A percentile compares a stretch with the other conserved stretches of the same genome.
Evolutionary conservation across 2,797 vertebrate genomes (phyloP).

Genomic region (Neosilurus hyrtlii): DNA sequence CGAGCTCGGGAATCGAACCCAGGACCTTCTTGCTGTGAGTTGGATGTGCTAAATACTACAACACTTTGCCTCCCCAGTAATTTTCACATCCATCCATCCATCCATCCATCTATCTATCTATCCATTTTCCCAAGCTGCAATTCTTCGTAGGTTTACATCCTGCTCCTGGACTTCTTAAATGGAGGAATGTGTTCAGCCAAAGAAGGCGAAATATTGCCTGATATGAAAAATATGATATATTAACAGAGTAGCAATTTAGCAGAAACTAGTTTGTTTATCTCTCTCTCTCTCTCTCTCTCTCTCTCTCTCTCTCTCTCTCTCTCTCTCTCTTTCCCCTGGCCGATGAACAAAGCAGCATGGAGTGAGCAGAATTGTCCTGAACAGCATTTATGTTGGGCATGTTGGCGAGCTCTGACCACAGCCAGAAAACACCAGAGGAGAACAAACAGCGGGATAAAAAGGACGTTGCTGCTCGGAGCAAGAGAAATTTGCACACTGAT

Average conservation of each 20-base stretch:
- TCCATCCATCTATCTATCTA: too few species aligned
- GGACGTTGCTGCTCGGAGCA: constrained; percentile 61
- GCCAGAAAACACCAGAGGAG: constrained; percentile 54
- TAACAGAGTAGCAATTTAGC: background rate
- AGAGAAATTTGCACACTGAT: constrained; percentile 54
- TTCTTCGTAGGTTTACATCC: background rate
- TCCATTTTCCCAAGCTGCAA: background rate
- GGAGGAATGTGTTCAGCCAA: background rate
- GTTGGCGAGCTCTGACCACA: constrained; percentile 66
- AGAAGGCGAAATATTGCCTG: background rate
- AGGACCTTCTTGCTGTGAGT: too few species aligned
- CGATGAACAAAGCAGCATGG: constrained; percentile 65
- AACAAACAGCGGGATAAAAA: constrained; percentile 63
- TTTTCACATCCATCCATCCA: background rate
- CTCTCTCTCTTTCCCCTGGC: constrained; percentile 57
- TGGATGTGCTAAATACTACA: too few species aligned
- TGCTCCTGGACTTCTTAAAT: background rate
- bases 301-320: constrained; percentile 46
- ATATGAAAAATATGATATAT: too few species aligned
- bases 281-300: constrained; percentile 44
- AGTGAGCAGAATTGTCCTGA: constrained; percentile 56
- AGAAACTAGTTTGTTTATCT: background rate
- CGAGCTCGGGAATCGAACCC: too few species aligned
- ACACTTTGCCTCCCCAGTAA: too few species aligned
- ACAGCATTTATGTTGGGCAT: constrained; percentile 64